Percentiles rank a stretch among this genome's conserved stretches.
These are phyloP conservation scores for Neuroscelio doddi DNA, from an alignment of 2,888 invertebrate species.

Conservation along the genomic window DNA sequence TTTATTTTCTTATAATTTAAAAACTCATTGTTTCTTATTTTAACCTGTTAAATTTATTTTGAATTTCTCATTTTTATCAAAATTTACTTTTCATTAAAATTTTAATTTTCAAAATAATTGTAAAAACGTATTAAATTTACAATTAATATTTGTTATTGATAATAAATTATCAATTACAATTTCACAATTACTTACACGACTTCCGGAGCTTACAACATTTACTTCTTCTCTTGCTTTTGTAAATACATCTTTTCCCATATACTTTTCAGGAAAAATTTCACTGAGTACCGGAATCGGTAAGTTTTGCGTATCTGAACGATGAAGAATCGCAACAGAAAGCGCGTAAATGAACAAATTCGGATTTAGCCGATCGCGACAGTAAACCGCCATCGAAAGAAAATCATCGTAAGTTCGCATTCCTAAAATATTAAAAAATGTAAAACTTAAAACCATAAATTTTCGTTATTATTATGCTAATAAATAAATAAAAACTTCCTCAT, in stretches of 20 bases:
- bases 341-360: constrained; percentile 87
- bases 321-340: constrained; percentile 83
- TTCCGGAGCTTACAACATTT: constrained; percentile 76
- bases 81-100: too few species aligned
- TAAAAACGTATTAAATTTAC: too few species aligned
- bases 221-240: constrained; percentile 81
- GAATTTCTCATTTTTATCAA: too few species aligned
- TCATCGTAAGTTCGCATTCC: constrained; percentile 82
- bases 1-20: too few species aligned
- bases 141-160: too few species aligned
- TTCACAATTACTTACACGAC: constrained; percentile 77
- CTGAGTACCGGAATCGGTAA: constrained; percentile 82
- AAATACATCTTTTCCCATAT: constrained; percentile 83
- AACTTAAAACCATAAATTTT: too few species aligned
- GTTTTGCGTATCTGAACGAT: constrained; percentile 81
- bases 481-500: too few species aligned
- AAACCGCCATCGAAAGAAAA: constrained; percentile 80
- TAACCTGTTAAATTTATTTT: too few species aligned
- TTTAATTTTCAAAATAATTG: too few species aligned
- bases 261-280: constrained; percentile 88
- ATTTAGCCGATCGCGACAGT: constrained; percentile 82
- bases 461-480: too few species aligned
- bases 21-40: too few species aligned
- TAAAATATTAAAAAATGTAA: constrained; percentile 62
- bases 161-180: background rate